Evolutionary conservation across 2,797 vertebrate genomes (phyloP).

Genomic region (Megaceryle alcyon): DNA sequence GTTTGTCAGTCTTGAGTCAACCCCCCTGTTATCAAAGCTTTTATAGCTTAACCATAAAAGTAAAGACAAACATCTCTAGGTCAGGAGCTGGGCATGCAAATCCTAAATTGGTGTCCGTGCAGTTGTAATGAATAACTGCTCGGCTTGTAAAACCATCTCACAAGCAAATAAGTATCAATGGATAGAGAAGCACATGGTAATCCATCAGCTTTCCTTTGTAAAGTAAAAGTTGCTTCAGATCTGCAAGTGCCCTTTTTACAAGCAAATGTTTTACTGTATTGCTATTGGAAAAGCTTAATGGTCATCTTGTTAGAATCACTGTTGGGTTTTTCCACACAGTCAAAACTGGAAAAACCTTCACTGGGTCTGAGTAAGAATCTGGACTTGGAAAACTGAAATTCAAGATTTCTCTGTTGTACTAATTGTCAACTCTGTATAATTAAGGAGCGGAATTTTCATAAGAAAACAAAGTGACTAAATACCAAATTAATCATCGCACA

Average conservation of each 20-base stretch:
- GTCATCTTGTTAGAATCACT: neutral
- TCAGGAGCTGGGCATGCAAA: neutral
- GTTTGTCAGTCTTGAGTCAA: neutral
- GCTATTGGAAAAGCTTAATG: neutral
- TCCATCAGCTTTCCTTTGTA: neutral
- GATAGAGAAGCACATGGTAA: neutral
- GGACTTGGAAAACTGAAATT: neutral
- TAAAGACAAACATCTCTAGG: neutral
- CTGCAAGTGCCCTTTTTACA: neutral
- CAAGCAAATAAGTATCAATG: neutral
- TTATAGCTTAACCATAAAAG: neutral
- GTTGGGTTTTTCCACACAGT: neutral
- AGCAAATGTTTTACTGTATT: neutral
- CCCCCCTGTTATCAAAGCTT: neutral
- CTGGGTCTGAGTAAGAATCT: neutral
- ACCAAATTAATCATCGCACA: neutral
- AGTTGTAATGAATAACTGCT: neutral
- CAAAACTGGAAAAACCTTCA: neutral
- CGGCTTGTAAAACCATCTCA: neutral
- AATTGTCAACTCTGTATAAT: neutral
- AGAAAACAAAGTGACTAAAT: constrained; percentile 12
- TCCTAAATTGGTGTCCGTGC: neutral
- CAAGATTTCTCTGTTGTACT: neutral
- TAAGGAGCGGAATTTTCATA: neutral
- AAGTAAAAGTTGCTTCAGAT: neutral